phyloP scores from a whole-genome alignment of 1,140 invertebrate species.

The Parasteatoda tepidariorum region DNA sequence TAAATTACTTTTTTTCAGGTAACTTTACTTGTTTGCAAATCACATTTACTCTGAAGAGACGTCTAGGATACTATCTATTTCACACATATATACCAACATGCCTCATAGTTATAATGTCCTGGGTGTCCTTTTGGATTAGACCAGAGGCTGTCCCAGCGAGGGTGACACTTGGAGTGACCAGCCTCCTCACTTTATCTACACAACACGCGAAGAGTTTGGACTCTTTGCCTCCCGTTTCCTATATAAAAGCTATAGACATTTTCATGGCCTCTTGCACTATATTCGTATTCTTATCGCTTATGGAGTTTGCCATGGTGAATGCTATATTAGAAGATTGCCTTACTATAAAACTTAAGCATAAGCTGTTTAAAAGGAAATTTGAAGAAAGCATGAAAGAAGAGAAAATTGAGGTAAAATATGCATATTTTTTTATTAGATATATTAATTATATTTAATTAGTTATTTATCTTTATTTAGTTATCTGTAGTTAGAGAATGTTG shows the following conservation, averaged over 20 bases:
- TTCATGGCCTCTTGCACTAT: conserved; percentile 64
- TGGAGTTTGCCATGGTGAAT: conserved; percentile 93
- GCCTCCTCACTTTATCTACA: conserved; percentile 87
- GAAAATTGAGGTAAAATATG: background rate
- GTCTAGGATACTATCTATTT: conserved; percentile 73
- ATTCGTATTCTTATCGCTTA: conserved; percentile 92
- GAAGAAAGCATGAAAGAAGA: conserved; percentile 16
- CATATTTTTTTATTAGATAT: background rate
- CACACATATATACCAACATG: conserved; percentile 67
- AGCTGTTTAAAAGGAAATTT: background rate
- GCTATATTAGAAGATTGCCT: conserved; percentile 72
- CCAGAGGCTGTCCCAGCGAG: conserved; percentile 88
- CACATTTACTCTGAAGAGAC: conserved; percentile 84
- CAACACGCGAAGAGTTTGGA: conserved; percentile 92
- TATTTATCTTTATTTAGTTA: background rate
- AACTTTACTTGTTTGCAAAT: conserved; percentile 75
- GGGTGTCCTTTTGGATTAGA: conserved; percentile 90
- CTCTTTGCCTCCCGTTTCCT: conserved; percentile 87
- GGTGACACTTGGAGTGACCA: conserved; percentile 90
- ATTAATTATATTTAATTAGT: background rate
- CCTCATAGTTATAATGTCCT: conserved; percentile 68
- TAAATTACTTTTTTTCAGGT: too few relatives aligned
- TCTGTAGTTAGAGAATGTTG: background rate
- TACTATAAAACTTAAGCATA: conserved; percentile 44
- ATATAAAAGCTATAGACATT: conserved; percentile 75